Evolutionary conservation across 2,113 vertebrate species (phyloP), one percentile per base, ranked within the genome.

Genomic region (Polyodon spathula): DNA sequence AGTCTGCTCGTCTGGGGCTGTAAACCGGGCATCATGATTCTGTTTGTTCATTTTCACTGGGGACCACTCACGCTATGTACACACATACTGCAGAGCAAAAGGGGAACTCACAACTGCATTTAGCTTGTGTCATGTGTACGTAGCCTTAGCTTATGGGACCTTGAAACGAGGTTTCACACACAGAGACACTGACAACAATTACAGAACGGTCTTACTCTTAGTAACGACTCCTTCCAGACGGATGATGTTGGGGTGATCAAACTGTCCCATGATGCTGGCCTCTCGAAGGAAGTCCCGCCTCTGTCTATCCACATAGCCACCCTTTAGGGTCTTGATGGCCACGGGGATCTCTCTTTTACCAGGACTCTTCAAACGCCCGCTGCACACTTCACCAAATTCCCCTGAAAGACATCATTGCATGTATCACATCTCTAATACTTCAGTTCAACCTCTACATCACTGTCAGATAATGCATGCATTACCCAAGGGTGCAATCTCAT

Each of bases 371-470:
- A 97, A 78, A 41, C 92, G 91, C 0, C 94, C 94, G 52, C 94
- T 94, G 78, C 94, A 97, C 8, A 97, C 94, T 81, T 97, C 94
- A 46, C 94, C 94, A 80, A 97, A 97, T 80, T 97, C 94, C 64
- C 94, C 94, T 97, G 61, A 62, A 77, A 75, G 0, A 61, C 59
- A 60, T 65, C 27, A 27, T 3, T 27, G 27, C 27, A 27, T 27
- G 27, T 27, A 27, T 27, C 27, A 27, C 27, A 27, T 27, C 27
- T 27, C 27, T 27, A 27, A 27, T 27, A 27, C 27, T 27, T 3
- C 27, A 27, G 27, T 27, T 27, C 27, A 27, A 27, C 27, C 27
- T 3, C 27, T 27, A 27, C 27, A 27, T 27, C 27, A 27, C 27
- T 27, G 27, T 27, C 27, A 27, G 27, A 27, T n/a, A n/a, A n/a